Evolutionary conservation across 2,113 vertebrate species (phyloP), one percentile per base, ranked within the genome.

Genomic region (Gavia stellata): DNA sequence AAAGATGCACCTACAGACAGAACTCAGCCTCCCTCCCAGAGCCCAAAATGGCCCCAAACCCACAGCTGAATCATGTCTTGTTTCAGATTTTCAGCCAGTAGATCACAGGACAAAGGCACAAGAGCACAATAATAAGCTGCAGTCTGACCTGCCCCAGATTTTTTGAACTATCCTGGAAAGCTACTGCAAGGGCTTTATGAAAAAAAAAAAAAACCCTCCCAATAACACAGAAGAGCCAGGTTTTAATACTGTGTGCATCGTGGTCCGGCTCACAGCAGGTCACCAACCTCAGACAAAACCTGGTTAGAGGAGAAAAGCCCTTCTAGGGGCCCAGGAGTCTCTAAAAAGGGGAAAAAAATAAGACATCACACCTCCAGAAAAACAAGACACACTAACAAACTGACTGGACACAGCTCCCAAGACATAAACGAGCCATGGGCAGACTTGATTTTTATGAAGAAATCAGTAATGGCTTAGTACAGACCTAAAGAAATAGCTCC

Each of bases 91-190:
- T 67, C 72, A 81, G 61, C 40, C 68, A 14, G 33, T 24, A 28
- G 16, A 92, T 84, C 80, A 84, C 55, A 82, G 14, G 36, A 77
- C 62, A 92, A 86, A 92, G 67, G 47, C 33, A 89, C 14, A 80
- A 88, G 79, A 66, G 70, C 62, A 77, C 47, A 75, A 56, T 18
- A 42, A 17, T 40, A 52, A 78, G 7, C 55, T 74, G 47, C 67
- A 84, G 10, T 44, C 52, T 86, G 55, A 78, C 81, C 73, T 91
- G 91, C 21, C 77, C 47, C 65, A 81, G 68, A 79, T 81, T 88
- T 82, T 95, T 86, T 95, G 6, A 96, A 84, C 65, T 70, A 47
- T 14, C 15, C 29, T 59, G 15, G 58, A 92, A 96, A 92, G 74
- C 47, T 85, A 15, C 61, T 68, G 50, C 28, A 77, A 84, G 42